Percentiles rank a stretch among this genome's conserved stretches.
Evolutionary conservation across 2,888 invertebrate species (phyloP).

Genomic region (Drosophila fulvimacula): DNA sequence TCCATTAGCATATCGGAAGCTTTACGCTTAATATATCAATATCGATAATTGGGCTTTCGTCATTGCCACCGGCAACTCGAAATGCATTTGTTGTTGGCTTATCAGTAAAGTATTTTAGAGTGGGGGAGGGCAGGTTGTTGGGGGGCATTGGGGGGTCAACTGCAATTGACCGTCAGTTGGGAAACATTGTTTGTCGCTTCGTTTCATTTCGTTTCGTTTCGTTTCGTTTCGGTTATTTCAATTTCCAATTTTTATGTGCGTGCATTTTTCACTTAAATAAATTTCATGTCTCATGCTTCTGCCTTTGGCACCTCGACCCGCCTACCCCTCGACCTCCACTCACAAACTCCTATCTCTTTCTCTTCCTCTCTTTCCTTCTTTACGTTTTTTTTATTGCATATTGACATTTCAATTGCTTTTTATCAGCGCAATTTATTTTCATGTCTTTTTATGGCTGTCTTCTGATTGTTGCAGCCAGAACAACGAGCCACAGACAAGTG

Average conservation of each 20-base stretch:
- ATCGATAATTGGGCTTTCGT: conserved; percentile 26
- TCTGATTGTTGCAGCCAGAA: conserved; percentile 13
- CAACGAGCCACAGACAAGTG: conserved; percentile 3
- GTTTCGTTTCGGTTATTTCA: conserved; percentile 33
- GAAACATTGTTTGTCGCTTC: conserved; percentile 27
- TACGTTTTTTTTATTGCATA: conserved; percentile 50
- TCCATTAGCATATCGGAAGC: conserved; percentile 26
- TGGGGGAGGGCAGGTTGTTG: neutral
- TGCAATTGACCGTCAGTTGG: conserved; percentile 35
- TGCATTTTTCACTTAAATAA: conserved; percentile 53
- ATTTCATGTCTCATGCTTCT: conserved; percentile 27
- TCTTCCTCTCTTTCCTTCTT: neutral
- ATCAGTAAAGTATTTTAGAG: conserved; percentile 31
- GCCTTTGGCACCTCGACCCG: neutral
- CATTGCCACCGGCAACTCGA: conserved; percentile 31
- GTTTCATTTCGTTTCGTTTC: conserved; percentile 15
- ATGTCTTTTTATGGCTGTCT: conserved; percentile 39
- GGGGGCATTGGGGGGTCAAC: conserved; percentile 12
- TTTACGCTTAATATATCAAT: conserved; percentile 17
- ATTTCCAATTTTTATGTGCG: conserved; percentile 46
- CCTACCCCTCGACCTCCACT: neutral
- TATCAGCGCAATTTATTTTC: conserved; percentile 60
- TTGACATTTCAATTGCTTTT: conserved; percentile 65
- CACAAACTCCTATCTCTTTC: neutral
- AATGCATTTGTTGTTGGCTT: conserved; percentile 35